Conservation (phyloP, 1,140 invertebrate species). For the Drosophila tropicalis region DNA sequence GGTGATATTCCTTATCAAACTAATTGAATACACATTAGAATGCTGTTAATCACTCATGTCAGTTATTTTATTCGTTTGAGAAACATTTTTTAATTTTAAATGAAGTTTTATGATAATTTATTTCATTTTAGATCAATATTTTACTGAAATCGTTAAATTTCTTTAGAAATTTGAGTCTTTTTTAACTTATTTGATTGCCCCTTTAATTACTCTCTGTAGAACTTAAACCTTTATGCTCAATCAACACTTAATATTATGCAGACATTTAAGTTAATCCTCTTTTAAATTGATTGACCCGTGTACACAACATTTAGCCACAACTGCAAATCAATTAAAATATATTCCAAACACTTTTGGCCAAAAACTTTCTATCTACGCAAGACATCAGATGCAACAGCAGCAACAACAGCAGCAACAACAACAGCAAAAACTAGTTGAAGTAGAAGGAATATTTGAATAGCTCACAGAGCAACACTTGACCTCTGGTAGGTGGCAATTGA, state of each 20-base stretch:
- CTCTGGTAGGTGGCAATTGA: constrained; percentile 75
- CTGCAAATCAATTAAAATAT: constrained; percentile 19
- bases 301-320: constrained; percentile 5
- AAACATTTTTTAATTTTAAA: no score
- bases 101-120: no score
- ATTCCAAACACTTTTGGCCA: constrained; percentile 19
- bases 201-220: background rate
- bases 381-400: constrained; percentile 16
- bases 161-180: no score
- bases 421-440: constrained; percentile 5
- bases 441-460: constrained; percentile 57
- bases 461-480: constrained; percentile 77
- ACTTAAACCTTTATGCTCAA: constrained; percentile 1
- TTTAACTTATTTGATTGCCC: background rate
- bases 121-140: no score
- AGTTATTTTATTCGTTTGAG: no score
- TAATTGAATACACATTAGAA: no score
- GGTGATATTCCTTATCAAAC: no score
- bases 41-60: no score
- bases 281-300: constrained; percentile 18
- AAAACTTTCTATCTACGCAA: constrained; percentile 49
- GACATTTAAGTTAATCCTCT: constrained; percentile 28
- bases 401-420: constrained; percentile 13
- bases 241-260: constrained; percentile 8
- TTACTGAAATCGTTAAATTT: no score